Conservation (phyloP, 2,888 invertebrate genomes). For the Philonicus albiceps region DNA sequence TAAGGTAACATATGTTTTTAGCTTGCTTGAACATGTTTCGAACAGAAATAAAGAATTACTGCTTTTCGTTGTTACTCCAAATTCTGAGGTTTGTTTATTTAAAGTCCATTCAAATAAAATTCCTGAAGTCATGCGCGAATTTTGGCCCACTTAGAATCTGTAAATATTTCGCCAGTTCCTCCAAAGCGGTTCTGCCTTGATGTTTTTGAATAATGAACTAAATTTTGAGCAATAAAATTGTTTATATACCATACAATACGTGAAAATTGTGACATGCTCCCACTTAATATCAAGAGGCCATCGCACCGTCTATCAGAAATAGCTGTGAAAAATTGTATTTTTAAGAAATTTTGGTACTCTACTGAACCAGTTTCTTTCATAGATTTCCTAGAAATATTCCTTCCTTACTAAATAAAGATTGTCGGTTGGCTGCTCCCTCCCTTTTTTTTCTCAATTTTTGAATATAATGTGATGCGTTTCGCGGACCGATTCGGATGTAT, state of each 20-base stretch:
- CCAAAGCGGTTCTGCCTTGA: conserved; percentile 1
- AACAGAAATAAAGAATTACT: not conserved
- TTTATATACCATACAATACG: not conserved
- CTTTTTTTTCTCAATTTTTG: not conserved
- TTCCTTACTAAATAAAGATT: not conserved
- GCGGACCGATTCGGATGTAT: not conserved
- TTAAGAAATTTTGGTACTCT: conserved; percentile 3
- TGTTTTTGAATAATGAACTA: conserved; percentile 31
- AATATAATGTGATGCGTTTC: not conserved
- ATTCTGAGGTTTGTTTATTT: not conserved
- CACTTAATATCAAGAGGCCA: conserved; percentile 24
- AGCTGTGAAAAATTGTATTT: conserved; percentile 21
- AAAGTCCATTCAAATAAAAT: not conserved
- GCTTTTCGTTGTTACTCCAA: not conserved
- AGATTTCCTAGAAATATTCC: conserved; percentile 10
- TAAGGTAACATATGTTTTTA: not conserved
- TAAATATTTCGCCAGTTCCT: conserved; percentile 15
- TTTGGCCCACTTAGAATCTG: not conserved
- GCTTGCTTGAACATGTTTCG: not conserved
- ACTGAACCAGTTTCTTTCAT: conserved; percentile 30
- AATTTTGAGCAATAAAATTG: conserved; percentile 27
- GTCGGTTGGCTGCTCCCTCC: not conserved
- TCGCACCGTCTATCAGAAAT: conserved; percentile 23
- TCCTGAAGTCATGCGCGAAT: conserved; percentile 9
- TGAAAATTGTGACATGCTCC: not conserved